Evolutionary conservation across 92 coral and sea anemone genomes (phyloP), one percentile per base, ranked within the genome.

Genomic region (Heliopora coerulea): DNA sequence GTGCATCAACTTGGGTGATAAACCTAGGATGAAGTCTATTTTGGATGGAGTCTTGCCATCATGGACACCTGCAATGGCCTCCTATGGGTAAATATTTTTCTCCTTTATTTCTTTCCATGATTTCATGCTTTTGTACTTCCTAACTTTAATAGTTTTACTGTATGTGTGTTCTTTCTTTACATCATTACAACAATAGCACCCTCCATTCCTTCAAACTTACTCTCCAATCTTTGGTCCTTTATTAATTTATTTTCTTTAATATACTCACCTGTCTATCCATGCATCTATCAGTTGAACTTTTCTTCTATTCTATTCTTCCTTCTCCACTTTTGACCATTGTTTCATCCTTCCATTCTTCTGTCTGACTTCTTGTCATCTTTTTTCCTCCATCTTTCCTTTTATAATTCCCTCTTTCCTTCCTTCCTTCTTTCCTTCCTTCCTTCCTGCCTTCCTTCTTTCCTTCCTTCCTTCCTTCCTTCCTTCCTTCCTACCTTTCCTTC

Each of bases 1-100:
- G 26, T 48, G 48, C 3, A 30, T 70, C 1, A 52, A 11, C 18
- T 54, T 33, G 44, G 77, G 77, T 3, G 62, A 31, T 18, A 23
- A 34, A 32, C 10, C 46, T 29, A 39, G 49, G 25, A 18, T 52
- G 8, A 33, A 54, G 18, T n/a, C 1, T 27, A 34, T 70, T 13
- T 30, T 70, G 62, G 46, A 34, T 3, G 54, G 54, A 37, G 63
- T 54, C 31, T 1, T 70, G 30, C 62, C 39, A 18, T 32, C 50
- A 1, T 70, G 63, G 62, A 70, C 19, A 32, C 77, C 77, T 33
- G 42, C 52, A 17, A 70, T 70, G 77, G 31, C 77, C 26, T 33
- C 54, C 23, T 70, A 70, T 54, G 77, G 77, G 77, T 70, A 54
- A 31, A 15, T 26, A 37, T 4, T 37, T 37, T 5, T 37, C 12